Base-by-base conservation (phyloP, 2,888 invertebrate genomes). In the Oxytorus armatus region DNA sequence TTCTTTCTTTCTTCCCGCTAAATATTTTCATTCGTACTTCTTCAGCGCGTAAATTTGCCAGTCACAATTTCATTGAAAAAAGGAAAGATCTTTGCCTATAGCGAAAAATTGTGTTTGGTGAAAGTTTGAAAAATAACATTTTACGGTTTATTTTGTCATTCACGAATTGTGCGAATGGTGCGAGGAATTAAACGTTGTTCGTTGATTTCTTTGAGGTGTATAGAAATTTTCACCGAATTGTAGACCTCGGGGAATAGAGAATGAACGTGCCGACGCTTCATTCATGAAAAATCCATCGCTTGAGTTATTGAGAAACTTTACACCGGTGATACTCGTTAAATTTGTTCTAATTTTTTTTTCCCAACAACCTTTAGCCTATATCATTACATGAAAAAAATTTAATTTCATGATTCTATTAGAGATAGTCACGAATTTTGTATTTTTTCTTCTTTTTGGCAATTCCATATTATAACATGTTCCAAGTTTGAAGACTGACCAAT, bases 61-160 rank as follows among this genome's bases (percentile, higher is more conserved):
- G 79, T 79, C 79, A 76, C 16, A 42, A 61, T 18, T 72, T 72
- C 70, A 75, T 79, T 66, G 66, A 69, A 36, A 65, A 69, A 49
- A 49, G n/a, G n/a, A n/a, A n/a, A n/a, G n/a, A n/a, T n/a, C n/a
- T n/a, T 49, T 42, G 25, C 18, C 36, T n/a, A 23, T 3, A 4
- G 36, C n/a, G 5, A 8, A 1, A 33, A 18, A 11, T 39, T 1
- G 25, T 33, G 3, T 25, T 16, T n/a, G n/a, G 57, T 18, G 14
- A 33, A 42, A n/a, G 36, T 47, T 66, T 36, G 42, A 61, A 16
- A 16, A 14, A 23, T 53, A 42, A 42, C 57, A 18, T 65, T 49
- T 57, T 66, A 47, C 33, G 39, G 36, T 39, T 5, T n/a, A 55
- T 47, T 63, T 59, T 36, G 8, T 57, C 23, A 33, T 16, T 65